phyloP scores from a whole-genome alignment of 2,888 invertebrate genomes.

The Callyntrura sp. region DNA sequence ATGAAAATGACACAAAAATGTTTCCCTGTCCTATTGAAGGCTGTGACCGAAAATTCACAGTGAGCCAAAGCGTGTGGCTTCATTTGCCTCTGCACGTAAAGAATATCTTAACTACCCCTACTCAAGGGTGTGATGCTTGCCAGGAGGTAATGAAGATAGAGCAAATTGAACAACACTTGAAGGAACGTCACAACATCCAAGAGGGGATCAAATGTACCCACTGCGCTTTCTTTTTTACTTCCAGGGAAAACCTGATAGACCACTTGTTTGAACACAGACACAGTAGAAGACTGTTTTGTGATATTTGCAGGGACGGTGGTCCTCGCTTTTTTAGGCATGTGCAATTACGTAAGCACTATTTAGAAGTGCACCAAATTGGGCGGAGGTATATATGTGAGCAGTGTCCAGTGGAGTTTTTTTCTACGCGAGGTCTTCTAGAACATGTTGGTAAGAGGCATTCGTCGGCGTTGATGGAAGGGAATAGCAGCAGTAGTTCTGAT shows the following conservation, averaged over 20 bases:
- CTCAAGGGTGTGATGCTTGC: not conserved
- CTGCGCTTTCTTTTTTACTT: slow-evolving; percentile 11
- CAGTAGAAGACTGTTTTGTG: not conserved
- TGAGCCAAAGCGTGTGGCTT: not conserved
- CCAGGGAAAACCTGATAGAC: not conserved
- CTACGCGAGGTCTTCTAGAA: not conserved
- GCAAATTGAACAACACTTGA: slow-evolving; percentile 8
- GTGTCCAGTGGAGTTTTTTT: not conserved
- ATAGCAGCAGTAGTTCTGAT: too few species aligned
- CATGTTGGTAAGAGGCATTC: not conserved
- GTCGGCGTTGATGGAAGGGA: too few species aligned
- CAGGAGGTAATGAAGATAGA: not conserved
- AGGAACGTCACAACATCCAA: not conserved
- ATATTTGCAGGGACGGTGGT: slow-evolving; percentile 23
- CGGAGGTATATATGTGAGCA: not conserved
- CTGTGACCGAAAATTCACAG: not conserved
- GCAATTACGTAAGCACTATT: not conserved
- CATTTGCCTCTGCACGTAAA: not conserved
- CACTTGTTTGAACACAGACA: not conserved
- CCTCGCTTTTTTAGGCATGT: not conserved
- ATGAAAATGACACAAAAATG: too few species aligned
- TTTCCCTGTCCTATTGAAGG: slow-evolving; percentile 16
- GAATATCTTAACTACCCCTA: too few species aligned
- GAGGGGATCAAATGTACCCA: not conserved
- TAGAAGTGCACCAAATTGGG: not conserved